Percentiles rank a stretch among this genome's conserved stretches.
These are phyloP conservation scores for Marmota flaviventris DNA, from an alignment of 2,113 vertebrate genomes.

Conservation along the genomic window DNA sequence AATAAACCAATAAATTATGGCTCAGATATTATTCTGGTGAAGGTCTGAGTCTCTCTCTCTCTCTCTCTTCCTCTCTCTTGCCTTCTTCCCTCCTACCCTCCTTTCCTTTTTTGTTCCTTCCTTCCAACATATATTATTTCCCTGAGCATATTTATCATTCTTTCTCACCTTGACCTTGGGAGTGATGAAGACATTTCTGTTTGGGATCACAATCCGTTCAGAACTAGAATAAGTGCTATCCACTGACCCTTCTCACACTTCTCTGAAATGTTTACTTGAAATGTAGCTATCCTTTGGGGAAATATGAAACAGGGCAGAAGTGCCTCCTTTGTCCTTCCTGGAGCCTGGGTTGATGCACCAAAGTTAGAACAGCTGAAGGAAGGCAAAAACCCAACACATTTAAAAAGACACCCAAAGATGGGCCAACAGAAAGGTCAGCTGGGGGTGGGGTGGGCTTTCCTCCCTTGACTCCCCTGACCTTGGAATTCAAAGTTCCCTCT, in stretches of 20 bases:
- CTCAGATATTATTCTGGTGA: conserved; percentile 19
- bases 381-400: background rate
- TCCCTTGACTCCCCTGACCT: background rate
- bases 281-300: background rate
- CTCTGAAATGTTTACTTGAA: background rate
- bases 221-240: background rate
- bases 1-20: conserved; percentile 43
- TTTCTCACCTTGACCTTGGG: conserved; percentile 12
- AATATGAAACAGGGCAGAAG: background rate
- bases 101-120: background rate
- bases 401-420: background rate
- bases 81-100: background rate
- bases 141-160: background rate
- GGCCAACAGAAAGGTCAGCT: background rate
- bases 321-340: background rate
- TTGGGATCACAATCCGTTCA: background rate
- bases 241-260: background rate
- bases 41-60: background rate
- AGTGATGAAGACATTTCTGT: background rate
- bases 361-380: background rate
- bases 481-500: background rate
- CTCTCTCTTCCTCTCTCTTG: background rate
- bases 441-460: background rate
- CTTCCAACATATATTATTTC: background rate
- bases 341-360: background rate